phyloP scores from a whole-genome alignment of 2,113 vertebrate genomes.

The Gambusia holbrooki region DNA sequence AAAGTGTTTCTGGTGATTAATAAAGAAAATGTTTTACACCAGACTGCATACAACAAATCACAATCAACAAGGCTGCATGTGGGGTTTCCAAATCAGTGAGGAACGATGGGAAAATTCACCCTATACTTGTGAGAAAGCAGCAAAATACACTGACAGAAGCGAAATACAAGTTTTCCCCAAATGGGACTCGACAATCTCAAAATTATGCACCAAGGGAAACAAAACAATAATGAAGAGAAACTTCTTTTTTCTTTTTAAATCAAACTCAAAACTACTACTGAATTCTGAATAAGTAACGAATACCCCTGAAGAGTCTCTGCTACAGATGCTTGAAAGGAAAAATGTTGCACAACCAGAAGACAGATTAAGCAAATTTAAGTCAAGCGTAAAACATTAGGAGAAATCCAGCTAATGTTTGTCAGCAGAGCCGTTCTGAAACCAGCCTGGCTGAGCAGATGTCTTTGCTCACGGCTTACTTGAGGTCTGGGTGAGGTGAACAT shows the following conservation, averaged over 20 bases:
- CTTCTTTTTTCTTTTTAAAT: background rate
- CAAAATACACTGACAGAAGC: slow-evolving; percentile 15
- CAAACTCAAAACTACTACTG: slow-evolving; percentile 19
- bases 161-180: background rate
- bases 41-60: slow-evolving; percentile 2
- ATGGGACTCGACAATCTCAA: slow-evolving; percentile 17
- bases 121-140: slow-evolving; percentile 42
- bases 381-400: slow-evolving; percentile 28
- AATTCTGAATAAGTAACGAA: background rate
- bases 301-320: slow-evolving; percentile 24
- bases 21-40: slow-evolving; percentile 1
- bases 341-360: slow-evolving; percentile 38
- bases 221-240: slow-evolving; percentile 28
- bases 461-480: slow-evolving; percentile 54
- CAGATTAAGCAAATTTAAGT: slow-evolving; percentile 51
- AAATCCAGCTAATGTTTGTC: slow-evolving; percentile 19
- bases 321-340: slow-evolving; percentile 42
- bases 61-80: background rate
- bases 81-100: slow-evolving; percentile 12
- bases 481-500: slow-evolving; percentile 21
- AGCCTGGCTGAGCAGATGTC: slow-evolving; percentile 64
- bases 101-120: slow-evolving; percentile 13
- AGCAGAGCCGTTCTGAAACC: slow-evolving; percentile 43
- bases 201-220: slow-evolving; percentile 23
- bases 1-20: background rate